Conservation (phyloP, 1,140 invertebrate species). For the Tribolium madens region DNA sequence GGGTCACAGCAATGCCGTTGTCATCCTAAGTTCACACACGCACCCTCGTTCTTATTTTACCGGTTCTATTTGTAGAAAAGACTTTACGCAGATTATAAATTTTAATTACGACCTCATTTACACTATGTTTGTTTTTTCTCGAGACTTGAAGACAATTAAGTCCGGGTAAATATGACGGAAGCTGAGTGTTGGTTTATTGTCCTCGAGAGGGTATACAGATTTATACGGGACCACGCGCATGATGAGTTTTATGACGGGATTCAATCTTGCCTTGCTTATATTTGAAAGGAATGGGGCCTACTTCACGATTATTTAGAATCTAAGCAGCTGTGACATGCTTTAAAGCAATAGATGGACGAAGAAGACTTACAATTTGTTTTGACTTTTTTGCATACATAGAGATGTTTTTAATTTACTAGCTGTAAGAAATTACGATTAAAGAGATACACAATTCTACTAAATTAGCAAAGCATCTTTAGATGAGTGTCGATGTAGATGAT, state of each 20-base stretch:
- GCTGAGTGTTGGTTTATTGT: constrained; percentile 33
- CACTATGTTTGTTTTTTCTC: constrained; percentile 18
- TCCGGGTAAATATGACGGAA: constrained; percentile 32
- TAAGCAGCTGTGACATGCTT: constrained; percentile 16
- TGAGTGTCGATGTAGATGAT: constrained; percentile 55
- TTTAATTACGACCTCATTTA: constrained; percentile 33
- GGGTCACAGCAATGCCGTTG: constrained; percentile 14
- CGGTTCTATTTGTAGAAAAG: constrained; percentile 9
- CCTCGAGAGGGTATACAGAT: constrained; percentile 17
- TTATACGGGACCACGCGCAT: constrained; percentile 17
- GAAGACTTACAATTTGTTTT: too few species aligned
- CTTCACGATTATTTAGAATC: constrained; percentile 21
- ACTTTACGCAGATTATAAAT: constrained; percentile 19
- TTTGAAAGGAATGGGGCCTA: constrained; percentile 21
- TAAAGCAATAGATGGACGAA: too few species aligned
- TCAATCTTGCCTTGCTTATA: constrained; percentile 23
- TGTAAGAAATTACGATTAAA: too few species aligned
- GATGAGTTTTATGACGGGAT: constrained; percentile 31
- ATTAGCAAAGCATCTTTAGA: background rate
- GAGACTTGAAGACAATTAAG: constrained; percentile 23
- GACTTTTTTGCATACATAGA: too few species aligned
- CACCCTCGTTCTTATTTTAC: constrained; percentile 21
- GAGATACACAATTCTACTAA: too few species aligned
- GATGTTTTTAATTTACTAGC: too few species aligned
- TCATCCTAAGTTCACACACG: background rate